Evolutionary conservation across 2,888 invertebrate genomes (phyloP), one percentile per base, ranked within the genome.

Genomic region (Nymphalis polychloros): DNA sequence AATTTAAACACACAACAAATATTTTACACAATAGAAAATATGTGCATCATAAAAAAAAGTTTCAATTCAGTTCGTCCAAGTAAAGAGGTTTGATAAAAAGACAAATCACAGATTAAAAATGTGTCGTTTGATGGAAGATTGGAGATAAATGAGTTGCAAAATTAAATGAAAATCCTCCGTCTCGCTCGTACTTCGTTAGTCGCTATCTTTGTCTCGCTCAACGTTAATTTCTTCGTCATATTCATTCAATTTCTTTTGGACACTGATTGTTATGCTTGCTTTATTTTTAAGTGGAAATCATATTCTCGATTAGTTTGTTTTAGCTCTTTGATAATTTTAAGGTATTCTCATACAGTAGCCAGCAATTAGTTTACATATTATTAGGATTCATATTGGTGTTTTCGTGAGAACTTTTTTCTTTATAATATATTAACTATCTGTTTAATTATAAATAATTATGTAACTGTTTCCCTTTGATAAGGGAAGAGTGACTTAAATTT

Each of bases 121-220:
- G 66, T 69, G 67, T 71, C 73, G 67, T 74, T 73, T 72, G 73
- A 75, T 75, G 73, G 77, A 78, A 76, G 78, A 78, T 79, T 76
- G 76, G 72, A 74, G 76, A 76, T 76, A 78, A 78, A 78, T 75
- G 77, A 75, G 75, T 75, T 64, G 75, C 75, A 74, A 67, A 74
- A 67, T 75, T 75, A 75, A 77, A 75, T 75, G 76, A 74, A 75
- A 73, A 72, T 59, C 61, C 60, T 67, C 55, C 59, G 69, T 64
- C 64, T 63, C 64, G 19, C 59, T 62, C 59, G 6, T 10, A 23
- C 35, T 23, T 69, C 49, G 31, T 41, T 41, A 35, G n/a, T 46
- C 35, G 41, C 31, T 16, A 31, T 20, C 17, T 57, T 27, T 57
- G 57, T 64, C 48, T 27, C 57, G 17, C 48, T 57, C 57, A 17